Conservation (phyloP, 2,888 invertebrate genomes). For the Entomobrya proxima region DNA sequence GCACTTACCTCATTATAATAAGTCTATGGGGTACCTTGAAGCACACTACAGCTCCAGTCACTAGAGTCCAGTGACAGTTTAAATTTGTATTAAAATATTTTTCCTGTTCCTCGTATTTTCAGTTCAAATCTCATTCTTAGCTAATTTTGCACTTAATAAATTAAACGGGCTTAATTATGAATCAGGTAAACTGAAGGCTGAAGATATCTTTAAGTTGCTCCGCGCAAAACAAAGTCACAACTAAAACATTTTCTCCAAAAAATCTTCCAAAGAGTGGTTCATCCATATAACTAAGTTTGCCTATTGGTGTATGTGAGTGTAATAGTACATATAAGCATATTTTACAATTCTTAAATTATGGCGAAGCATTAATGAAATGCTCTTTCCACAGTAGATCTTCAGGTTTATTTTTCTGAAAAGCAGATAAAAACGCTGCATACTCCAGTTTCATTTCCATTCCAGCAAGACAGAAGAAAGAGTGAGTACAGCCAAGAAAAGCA, state of each 20-base stretch:
- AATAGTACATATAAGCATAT: too few relatives aligned
- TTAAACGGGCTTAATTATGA: too few relatives aligned
- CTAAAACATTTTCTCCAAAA: not conserved
- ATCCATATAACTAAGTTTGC: too few relatives aligned
- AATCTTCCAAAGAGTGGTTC: not conserved
- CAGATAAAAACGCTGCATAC: not conserved
- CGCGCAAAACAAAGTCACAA: not conserved
- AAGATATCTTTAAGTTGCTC: not conserved
- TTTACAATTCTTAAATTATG: not conserved
- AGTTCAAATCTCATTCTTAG: too few relatives aligned
- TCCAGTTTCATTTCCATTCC: slow-evolving; percentile 14
- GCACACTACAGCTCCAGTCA: too few relatives aligned
- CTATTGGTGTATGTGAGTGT: too few relatives aligned
- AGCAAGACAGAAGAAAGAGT: not conserved
- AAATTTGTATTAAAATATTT: too few relatives aligned
- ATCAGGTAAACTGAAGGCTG: not conserved
- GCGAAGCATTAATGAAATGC: not conserved
- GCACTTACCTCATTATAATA: too few relatives aligned
- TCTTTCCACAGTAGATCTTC: not conserved
- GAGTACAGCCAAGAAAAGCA: not conserved
- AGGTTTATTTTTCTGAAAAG: slow-evolving; percentile 4
- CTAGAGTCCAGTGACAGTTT: too few relatives aligned
- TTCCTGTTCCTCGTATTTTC: too few relatives aligned
- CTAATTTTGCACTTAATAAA: too few relatives aligned
- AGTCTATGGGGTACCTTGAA: too few relatives aligned